Percentiles rank a stretch among this genome's conserved stretches.
Evolutionary conservation across 23 tunicate species (phyloP).

Genomic region (Styela clava): DNA sequence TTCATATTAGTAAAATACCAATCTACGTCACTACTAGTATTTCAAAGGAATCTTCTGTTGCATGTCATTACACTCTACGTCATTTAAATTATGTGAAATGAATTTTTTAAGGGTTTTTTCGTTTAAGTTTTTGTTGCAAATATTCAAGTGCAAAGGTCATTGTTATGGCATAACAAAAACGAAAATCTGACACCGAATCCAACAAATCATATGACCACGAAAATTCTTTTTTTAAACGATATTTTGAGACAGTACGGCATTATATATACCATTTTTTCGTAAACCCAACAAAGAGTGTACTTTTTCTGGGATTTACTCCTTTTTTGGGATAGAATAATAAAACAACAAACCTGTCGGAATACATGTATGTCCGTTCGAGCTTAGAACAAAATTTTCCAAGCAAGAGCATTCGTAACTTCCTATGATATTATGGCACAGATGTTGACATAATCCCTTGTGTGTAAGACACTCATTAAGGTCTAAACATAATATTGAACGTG

Average conservation of each 20-base stretch:
- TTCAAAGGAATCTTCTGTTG: no score
- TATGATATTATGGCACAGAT: constrained; percentile 30
- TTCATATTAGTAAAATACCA: no score
- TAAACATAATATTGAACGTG: no score
- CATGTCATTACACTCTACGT: no score
- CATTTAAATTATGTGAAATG: no score
- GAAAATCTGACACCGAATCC: background rate
- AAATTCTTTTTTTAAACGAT: no score
- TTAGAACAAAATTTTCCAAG: constrained; percentile 14
- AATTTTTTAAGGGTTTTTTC: constrained; percentile 17
- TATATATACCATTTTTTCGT: no score
- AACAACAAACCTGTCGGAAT: background rate
- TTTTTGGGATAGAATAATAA: no score
- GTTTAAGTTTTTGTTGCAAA: background rate
- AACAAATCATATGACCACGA: background rate
- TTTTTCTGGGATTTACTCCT: no score
- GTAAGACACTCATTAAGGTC: constrained; percentile 30
- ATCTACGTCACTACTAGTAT: no score
- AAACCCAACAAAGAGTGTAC: no score
- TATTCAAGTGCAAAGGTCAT: background rate
- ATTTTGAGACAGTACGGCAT: no score
- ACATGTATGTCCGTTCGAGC: constrained; percentile 13
- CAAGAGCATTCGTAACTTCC: constrained; percentile 36
- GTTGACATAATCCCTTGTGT: constrained; percentile 32
- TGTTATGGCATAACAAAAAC: background rate